phyloP scores from a whole-genome alignment of 2,797 vertebrate genomes.

The Okamejei kenojei region DNA sequence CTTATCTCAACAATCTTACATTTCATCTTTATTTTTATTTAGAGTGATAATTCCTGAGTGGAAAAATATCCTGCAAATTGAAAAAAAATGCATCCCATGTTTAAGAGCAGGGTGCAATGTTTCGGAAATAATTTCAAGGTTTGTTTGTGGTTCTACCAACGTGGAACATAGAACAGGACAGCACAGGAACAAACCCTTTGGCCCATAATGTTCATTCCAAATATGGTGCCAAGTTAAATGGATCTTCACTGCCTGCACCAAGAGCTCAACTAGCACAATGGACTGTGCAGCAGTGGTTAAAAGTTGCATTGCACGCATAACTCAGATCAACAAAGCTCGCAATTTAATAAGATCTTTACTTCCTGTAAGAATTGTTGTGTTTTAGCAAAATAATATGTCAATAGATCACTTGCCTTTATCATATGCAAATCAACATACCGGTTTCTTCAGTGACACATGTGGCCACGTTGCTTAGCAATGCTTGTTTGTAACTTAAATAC shows the following conservation, averaged over 20 bases:
- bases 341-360: neutral
- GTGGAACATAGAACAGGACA: too few species aligned
- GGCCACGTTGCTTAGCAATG: neutral
- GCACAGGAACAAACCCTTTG: too few species aligned
- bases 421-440: neutral
- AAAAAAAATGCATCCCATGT: neutral
- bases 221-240: too few species aligned
- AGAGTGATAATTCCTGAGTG: neutral
- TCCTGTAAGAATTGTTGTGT: neutral
- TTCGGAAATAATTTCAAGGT: neutral
- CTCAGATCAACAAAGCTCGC: neutral
- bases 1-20: neutral
- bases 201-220: too few species aligned
- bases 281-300: neutral
- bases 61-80: neutral
- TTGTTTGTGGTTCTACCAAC: neutral
- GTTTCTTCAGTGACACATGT: neutral
- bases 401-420: neutral
- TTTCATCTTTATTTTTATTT: neutral
- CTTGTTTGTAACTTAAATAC: neutral
- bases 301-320: neutral
- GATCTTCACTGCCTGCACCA: too few species aligned
- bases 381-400: neutral
- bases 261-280: neutral
- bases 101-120: neutral